Evolutionary conservation across 2,888 invertebrate species (phyloP).

Genomic region (Cantharis nigra): DNA sequence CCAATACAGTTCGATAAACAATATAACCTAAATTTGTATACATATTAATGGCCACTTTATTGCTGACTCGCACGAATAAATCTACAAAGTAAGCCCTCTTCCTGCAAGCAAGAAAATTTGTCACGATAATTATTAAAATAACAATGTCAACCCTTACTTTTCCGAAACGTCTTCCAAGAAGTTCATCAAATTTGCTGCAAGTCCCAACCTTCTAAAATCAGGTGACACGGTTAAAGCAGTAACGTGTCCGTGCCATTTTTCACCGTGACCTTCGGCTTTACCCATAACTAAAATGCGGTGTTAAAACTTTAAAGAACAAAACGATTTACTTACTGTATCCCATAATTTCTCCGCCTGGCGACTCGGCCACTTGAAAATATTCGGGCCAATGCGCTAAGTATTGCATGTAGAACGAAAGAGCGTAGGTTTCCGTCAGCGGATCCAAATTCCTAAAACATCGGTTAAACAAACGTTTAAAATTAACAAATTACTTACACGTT

Average conservation of each 20-base stretch:
- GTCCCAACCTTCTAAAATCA: slow-evolving; percentile 87
- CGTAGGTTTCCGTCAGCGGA: slow-evolving; percentile 96
- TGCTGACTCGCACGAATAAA: slow-evolving; percentile 96
- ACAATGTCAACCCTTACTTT: slow-evolving; percentile 61
- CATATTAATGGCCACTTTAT: slow-evolving; percentile 97
- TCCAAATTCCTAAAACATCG: slow-evolving; percentile 82
- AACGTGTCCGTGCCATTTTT: slow-evolving; percentile 99
- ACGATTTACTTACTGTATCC: slow-evolving; percentile 84
- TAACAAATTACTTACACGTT: slow-evolving; percentile 76
- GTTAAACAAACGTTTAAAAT: background rate
- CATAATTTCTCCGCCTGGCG: slow-evolving; percentile 95
- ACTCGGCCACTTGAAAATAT: slow-evolving; percentile 96
- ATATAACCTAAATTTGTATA: slow-evolving; percentile 95
- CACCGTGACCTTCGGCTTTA: slow-evolving; percentile 94
- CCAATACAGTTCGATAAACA: slow-evolving; percentile 93
- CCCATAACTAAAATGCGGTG: slow-evolving; percentile 82
- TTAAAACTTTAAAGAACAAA: background rate
- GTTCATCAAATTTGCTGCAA: slow-evolving; percentile 93
- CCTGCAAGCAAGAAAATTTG: slow-evolving; percentile 60
- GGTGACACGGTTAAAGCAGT: slow-evolving; percentile 97
- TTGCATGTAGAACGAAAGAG: slow-evolving; percentile 93
- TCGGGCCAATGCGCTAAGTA: slow-evolving; percentile 99
- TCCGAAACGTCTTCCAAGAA: slow-evolving; percentile 95
- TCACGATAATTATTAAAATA: background rate
- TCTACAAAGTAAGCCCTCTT: slow-evolving; percentile 97